These are phyloP conservation scores for Ormyrus pomaceus DNA, from an alignment of 2,888 invertebrate species.

Conservation along the genomic window DNA sequence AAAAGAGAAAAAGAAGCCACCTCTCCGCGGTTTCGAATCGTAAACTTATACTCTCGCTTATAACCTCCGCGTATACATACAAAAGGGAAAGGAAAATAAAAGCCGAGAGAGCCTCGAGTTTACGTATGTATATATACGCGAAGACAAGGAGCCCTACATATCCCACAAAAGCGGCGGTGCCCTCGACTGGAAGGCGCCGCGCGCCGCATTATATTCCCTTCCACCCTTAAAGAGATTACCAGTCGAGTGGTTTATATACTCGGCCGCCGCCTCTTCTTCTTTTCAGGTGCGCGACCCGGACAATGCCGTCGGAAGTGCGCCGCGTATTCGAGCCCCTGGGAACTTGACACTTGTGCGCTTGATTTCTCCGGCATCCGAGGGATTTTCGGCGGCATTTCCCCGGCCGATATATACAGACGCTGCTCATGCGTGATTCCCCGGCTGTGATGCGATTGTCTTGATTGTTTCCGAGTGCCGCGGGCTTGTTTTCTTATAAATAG, in stretches of 20 bases:
- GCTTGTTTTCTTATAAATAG: no score
- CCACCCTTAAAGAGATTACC: conserved; percentile 57
- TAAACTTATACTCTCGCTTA: conserved; percentile 64
- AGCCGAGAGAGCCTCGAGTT: not conserved
- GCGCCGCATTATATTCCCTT: not conserved
- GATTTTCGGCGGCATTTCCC: conserved; percentile 39
- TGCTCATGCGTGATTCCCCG: conserved; percentile 48
- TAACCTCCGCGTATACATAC: conserved; percentile 10
- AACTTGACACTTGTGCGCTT: conserved; percentile 54
- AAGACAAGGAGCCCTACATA: conserved; percentile 20
- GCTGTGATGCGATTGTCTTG: no score
- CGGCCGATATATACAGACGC: not conserved
- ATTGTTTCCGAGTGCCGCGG: no score
- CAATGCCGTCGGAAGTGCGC: conserved; percentile 40
- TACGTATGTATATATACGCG: not conserved
- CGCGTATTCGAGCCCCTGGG: not conserved
- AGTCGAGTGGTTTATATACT: conserved; percentile 48
- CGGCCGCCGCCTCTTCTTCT: conserved; percentile 26
- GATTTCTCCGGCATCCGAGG: conserved; percentile 26
- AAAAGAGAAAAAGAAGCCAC: conserved; percentile 30
- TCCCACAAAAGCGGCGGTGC: conserved; percentile 35
- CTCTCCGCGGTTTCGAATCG: conserved; percentile 63
- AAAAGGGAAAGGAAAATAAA: conserved; percentile 10
- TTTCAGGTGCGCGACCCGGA: conserved; percentile 2
- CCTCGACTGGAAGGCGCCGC: conserved; percentile 48